phyloP scores from a whole-genome alignment of 2,888 invertebrate genomes.

The Enchytraeus crypticus region DNA sequence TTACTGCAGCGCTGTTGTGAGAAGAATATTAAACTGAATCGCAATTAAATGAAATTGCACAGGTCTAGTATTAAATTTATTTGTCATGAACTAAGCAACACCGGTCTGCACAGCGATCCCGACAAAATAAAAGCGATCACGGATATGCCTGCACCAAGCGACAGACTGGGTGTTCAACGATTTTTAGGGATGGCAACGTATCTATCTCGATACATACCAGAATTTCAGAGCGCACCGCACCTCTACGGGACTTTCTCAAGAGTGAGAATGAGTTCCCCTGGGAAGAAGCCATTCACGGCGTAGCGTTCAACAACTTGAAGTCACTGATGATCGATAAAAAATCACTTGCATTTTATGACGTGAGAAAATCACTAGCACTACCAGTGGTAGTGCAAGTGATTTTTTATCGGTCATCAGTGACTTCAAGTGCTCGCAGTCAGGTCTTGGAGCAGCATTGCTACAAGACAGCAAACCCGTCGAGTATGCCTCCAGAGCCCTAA shows the following conservation, averaged over 20 bases:
- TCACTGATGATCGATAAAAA: background rate
- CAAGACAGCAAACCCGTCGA: conserved; percentile 39
- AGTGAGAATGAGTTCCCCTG: background rate
- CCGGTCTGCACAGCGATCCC: background rate
- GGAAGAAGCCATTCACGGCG: background rate
- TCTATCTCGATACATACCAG: background rate
- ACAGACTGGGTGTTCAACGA: background rate
- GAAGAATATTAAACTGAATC: background rate
- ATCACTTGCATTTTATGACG: conserved; percentile 5
- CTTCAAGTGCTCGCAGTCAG: too few species aligned
- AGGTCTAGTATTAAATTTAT: background rate
- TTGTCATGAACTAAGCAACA: background rate
- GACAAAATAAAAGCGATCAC: background rate
- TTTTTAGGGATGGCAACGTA: background rate
- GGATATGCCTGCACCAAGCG: background rate
- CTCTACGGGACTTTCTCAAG: background rate
- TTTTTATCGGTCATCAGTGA: too few species aligned
- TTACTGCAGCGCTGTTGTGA: background rate
- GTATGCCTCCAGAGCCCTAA: conserved; percentile 44
- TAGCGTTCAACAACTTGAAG: conserved; percentile 4
- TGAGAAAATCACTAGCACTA: background rate
- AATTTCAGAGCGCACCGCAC: background rate
- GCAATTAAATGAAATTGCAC: background rate
- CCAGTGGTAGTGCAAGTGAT: conserved; percentile 4
- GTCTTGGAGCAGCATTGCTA: conserved; percentile 27